These are phyloP conservation scores for Halcyon badia DNA, from an alignment of 2,797 vertebrate genomes.

Conservation along the genomic window DNA sequence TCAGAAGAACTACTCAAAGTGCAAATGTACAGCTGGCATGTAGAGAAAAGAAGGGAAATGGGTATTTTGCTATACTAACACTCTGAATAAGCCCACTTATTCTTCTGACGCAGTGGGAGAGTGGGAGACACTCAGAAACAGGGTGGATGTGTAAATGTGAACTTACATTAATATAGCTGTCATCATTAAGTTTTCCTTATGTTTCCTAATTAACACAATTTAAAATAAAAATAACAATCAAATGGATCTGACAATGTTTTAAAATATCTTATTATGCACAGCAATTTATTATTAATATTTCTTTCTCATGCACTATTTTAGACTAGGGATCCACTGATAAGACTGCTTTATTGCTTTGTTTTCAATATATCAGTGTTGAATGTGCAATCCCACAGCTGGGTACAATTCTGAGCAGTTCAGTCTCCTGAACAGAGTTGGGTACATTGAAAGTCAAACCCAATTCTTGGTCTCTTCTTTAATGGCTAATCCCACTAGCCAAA, in stretches of 20 bases:
- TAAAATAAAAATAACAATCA: neutral
- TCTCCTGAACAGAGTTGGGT: neutral
- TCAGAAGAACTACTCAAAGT: neutral
- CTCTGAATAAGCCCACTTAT: slow-evolving; percentile 15
- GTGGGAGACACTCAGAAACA: neutral
- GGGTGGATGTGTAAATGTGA: neutral
- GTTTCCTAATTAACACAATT: slow-evolving; percentile 35
- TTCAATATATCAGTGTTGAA: neutral
- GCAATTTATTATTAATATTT: neutral
- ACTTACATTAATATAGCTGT: neutral
- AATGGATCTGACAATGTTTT: neutral
- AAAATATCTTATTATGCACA: slow-evolving; percentile 17
- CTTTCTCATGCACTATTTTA: neutral
- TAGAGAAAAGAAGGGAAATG: neutral
- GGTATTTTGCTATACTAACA: slow-evolving; percentile 7
- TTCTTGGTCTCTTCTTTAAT: neutral
- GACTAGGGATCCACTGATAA: neutral
- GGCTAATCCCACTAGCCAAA: neutral
- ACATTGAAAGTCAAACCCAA: neutral
- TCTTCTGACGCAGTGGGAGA: neutral
- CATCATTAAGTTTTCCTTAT: neutral
- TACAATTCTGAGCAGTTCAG: neutral
- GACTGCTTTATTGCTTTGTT: neutral
- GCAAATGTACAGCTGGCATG: slow-evolving; percentile 13
- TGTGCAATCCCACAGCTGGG: neutral